Conservation (phyloP, 2,113 vertebrate genomes). For the Sinosuthora webbiana region DNA sequence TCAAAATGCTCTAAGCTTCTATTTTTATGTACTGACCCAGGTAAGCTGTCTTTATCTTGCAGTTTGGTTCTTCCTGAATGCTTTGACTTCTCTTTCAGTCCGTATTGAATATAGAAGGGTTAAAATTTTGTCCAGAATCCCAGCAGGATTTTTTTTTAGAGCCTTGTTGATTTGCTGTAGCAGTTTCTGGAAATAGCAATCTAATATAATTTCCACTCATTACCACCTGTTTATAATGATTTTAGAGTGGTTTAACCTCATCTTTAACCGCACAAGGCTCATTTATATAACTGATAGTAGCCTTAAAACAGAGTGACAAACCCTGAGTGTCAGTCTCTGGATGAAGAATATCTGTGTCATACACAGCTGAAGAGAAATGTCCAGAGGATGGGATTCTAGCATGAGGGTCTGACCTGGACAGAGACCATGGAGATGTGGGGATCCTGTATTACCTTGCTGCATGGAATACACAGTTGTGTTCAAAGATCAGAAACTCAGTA, state of each 20-base stretch:
- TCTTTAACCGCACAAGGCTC: not conserved
- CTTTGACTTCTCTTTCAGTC: not conserved
- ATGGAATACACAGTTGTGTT: not conserved
- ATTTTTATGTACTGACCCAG: not conserved
- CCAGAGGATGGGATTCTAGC: rapidly evolving
- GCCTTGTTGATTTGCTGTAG: not conserved
- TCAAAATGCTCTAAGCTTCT: not conserved
- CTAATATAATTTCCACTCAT: not conserved
- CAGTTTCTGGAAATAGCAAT: not conserved
- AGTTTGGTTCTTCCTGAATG: not conserved
- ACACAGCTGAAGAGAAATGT: not conserved
- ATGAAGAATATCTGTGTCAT: not conserved
- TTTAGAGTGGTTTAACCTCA: not conserved
- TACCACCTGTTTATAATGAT: not conserved
- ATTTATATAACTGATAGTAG: not conserved
- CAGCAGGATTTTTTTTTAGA: not conserved
- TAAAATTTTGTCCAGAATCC: not conserved
- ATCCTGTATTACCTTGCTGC: not conserved
- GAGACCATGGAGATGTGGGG: rapidly evolving
- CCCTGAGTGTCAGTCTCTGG: not conserved
- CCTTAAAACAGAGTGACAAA: not conserved
- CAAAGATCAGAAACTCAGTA: not conserved
- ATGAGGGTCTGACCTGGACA: rapidly evolving
- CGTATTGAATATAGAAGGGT: not conserved
- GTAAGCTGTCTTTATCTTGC: not conserved